Conservation (phyloP, 2,113 vertebrate genomes). For the Podilymbus podiceps region DNA sequence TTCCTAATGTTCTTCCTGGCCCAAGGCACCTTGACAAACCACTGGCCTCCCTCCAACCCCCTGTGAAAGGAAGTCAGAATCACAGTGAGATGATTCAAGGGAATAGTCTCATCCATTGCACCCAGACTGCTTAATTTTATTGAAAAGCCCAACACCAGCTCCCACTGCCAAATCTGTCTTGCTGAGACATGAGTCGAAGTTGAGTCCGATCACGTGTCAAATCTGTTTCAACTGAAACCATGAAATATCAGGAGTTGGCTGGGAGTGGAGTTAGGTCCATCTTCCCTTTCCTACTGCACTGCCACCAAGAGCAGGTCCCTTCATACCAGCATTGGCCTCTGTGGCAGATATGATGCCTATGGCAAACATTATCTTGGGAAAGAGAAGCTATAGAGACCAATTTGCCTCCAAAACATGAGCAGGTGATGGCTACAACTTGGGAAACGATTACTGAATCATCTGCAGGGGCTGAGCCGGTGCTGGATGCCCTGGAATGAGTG, state of each 20-base stretch:
- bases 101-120: constrained; percentile 46
- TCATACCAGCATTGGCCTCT: not conserved
- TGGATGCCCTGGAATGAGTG: not conserved
- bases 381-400: not conserved
- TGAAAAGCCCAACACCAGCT: constrained; percentile 34
- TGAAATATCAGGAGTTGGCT: not conserved
- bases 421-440: not conserved
- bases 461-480: not conserved
- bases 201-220: constrained; percentile 9
- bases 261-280: not conserved
- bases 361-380: not conserved
- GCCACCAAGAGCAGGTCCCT: not conserved
- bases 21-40: constrained; percentile 24
- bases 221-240: not conserved
- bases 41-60: constrained; percentile 35
- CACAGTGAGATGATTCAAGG: constrained; percentile 42
- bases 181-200: constrained; percentile 22
- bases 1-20: constrained; percentile 62
- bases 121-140: constrained; percentile 58
- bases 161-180: constrained; percentile 43
- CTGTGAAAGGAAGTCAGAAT: constrained; percentile 32
- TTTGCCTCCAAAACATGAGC: not conserved
- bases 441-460: not conserved
- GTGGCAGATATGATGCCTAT: not conserved
- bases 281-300: not conserved